Percentiles rank a stretch among this genome's conserved stretches.
phyloP scores from a whole-genome alignment of 2,888 invertebrate species.

The Luperina testacea region DNA sequence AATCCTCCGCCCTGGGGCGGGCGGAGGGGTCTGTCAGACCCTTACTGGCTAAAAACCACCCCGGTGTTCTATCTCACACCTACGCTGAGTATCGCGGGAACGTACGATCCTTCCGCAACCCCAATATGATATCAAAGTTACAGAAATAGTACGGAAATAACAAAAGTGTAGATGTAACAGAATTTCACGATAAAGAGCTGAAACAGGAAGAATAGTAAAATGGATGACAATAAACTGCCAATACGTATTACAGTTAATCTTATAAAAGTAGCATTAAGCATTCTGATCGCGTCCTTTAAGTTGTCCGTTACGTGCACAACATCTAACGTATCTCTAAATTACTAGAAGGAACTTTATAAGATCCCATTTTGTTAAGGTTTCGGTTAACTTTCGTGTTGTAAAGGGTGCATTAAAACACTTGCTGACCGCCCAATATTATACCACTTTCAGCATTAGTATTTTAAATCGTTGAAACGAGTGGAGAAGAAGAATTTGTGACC shows the following conservation, averaged over 20 bases:
- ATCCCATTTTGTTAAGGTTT: background rate
- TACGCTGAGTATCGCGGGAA: too few species aligned
- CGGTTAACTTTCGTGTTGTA: background rate
- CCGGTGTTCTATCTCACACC: too few species aligned
- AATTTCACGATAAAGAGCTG: slow-evolving; percentile 7
- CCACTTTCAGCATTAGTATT: background rate
- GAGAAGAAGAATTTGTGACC: too few species aligned
- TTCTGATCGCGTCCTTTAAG: slow-evolving; percentile 13
- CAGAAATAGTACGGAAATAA: slow-evolving; percentile 15
- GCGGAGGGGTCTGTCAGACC: too few species aligned
- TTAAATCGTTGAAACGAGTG: background rate
- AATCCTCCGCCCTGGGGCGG: too few species aligned
- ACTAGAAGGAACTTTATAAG: background rate
- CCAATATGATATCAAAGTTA: background rate
- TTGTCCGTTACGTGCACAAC: slow-evolving; percentile 18
- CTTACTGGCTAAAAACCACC: too few species aligned
- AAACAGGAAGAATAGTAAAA: slow-evolving; percentile 41
- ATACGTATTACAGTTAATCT: slow-evolving; percentile 37
- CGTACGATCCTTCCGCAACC: too few species aligned
- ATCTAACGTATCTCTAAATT: slow-evolving; percentile 1
- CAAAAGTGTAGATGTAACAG: slow-evolving; percentile 21
- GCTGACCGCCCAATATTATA: background rate
- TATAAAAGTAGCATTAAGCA: background rate
- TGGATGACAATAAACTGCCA: slow-evolving; percentile 7
- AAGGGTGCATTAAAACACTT: background rate